Percentiles rank a stretch among this genome's conserved stretches.
Evolutionary conservation across 2,888 invertebrate genomes (phyloP).

Genomic region (Agriopis marginaria): DNA sequence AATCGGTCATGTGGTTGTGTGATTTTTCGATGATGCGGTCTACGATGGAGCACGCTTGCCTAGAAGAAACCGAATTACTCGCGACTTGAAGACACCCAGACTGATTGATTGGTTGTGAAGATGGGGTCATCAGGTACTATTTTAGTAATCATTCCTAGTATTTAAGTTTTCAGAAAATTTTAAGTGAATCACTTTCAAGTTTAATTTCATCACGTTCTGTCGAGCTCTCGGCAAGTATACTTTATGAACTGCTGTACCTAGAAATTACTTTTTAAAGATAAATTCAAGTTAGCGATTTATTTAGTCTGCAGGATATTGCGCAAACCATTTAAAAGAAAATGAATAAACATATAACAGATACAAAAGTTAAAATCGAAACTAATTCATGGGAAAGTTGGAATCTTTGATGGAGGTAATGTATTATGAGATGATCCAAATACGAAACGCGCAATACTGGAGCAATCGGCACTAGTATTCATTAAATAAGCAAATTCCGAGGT

Average conservation of each 20-base stretch:
- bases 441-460: conserved; percentile 51
- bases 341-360: not conserved
- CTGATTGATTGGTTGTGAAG: no score
- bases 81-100: no score
- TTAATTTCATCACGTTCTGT: no score
- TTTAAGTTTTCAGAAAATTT: no score
- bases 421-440: conserved; percentile 32
- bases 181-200: no score
- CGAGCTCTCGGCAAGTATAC: not conserved
- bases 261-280: not conserved
- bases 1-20: no score
- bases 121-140: no score
- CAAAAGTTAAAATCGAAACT: conserved; percentile 18
- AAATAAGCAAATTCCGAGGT: conserved; percentile 56
- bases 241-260: not conserved
- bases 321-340: not conserved
- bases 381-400: conserved; percentile 38
- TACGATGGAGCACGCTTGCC: no score
- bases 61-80: no score
- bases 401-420: conserved; percentile 20
- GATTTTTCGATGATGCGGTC: no score
- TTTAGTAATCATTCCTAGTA: no score
- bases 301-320: not conserved
- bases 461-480: conserved; percentile 54
- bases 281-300: not conserved